These are phyloP conservation scores for Electrophaes corylata DNA, from an alignment of 2,888 invertebrate species.

Conservation along the genomic window DNA sequence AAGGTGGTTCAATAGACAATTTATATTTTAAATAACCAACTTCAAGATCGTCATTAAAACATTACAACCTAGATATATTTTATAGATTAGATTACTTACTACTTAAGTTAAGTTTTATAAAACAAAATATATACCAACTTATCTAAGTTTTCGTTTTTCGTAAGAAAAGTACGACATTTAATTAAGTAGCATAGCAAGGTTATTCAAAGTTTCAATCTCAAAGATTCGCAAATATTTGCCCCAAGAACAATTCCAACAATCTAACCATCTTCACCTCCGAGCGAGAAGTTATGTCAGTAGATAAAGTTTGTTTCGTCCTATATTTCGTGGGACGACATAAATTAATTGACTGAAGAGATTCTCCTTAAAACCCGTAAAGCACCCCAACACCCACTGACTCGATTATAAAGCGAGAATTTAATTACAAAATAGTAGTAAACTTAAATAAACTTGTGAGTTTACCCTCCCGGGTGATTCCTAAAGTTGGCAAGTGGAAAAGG, in stretches of 20 bases:
- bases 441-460: slow-evolving; percentile 74
- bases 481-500: slow-evolving; percentile 81
- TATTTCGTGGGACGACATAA: slow-evolving; percentile 37
- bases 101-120: no score
- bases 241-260: slow-evolving; percentile 29
- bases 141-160: no score
- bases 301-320: slow-evolving; percentile 34
- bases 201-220: slow-evolving; percentile 21
- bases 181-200: not conserved
- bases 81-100: no score
- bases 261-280: slow-evolving; percentile 28
- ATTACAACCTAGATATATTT: no score
- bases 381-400: slow-evolving; percentile 57
- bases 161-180: not conserved
- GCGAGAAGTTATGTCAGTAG: slow-evolving; percentile 28
- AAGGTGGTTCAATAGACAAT: not conserved
- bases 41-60: not conserved
- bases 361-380: slow-evolving; percentile 52
- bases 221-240: slow-evolving; percentile 30
- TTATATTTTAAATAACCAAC: not conserved
- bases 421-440: slow-evolving; percentile 78
- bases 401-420: slow-evolving; percentile 75
- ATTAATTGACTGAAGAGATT: slow-evolving; percentile 48
- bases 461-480: slow-evolving; percentile 63
- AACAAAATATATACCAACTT: no score